Percentiles rank a stretch among this genome's conserved stretches.
phyloP scores from a whole-genome alignment of 2,113 vertebrate species.

The Eclectus roratus region DNA sequence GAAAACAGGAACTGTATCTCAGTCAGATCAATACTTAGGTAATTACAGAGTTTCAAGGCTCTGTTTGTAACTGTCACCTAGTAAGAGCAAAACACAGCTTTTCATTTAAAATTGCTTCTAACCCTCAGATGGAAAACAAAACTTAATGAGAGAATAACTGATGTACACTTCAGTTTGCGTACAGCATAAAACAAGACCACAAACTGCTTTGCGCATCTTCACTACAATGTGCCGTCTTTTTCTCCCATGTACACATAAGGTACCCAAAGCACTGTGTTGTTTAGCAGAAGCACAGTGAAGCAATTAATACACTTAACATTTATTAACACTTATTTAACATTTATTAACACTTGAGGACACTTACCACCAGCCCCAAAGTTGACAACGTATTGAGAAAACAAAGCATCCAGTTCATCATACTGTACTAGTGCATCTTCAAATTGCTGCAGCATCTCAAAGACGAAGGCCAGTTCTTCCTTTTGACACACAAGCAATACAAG shows the following conservation, averaged over 20 bases:
- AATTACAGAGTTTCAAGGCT: neutral
- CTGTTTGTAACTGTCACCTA: neutral
- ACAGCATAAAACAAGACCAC: neutral
- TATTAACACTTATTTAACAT: neutral
- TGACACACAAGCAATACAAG: neutral
- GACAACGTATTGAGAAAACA: constrained; percentile 97
- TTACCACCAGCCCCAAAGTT: constrained; percentile 97
- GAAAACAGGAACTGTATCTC: constrained; percentile 8
- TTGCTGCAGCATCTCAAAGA: constrained; percentile 99
- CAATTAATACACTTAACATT: neutral
- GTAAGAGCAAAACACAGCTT: neutral
- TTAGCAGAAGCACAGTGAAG: neutral
- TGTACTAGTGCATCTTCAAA: constrained; percentile 96
- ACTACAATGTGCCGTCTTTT: neutral
- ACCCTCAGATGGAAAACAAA: neutral
- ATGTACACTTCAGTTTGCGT: neutral
- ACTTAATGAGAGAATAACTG: neutral
- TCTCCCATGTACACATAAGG: neutral
- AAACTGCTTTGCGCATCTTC: neutral
- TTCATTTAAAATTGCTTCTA: neutral
- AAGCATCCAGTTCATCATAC: constrained; percentile 97
- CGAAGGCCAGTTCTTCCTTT: constrained; percentile 97
- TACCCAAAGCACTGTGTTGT: neutral
- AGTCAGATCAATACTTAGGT: neutral
- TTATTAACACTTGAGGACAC: neutral